A percentile compares a stretch with the other conserved stretches of the same genome.
These are phyloP conservation scores for Protophormia terraenovae DNA, from an alignment of 2,888 invertebrate genomes.

Conservation along the genomic window DNA sequence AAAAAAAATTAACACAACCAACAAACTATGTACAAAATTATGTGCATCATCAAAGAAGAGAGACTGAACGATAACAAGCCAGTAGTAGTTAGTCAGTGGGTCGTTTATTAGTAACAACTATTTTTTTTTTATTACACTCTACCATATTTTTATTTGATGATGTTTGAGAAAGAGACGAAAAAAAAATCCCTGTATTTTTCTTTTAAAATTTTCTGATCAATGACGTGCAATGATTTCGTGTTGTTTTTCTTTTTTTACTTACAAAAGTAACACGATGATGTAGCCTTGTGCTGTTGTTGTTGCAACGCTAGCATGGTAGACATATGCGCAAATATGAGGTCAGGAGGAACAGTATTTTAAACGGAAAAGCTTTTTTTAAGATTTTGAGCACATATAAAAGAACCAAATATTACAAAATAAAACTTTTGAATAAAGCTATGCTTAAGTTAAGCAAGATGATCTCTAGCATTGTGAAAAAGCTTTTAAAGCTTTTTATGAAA, in stretches of 20 bases:
- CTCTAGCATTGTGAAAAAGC: too few species aligned
- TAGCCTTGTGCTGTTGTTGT: slow-evolving; percentile 3
- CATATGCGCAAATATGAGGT: neutral
- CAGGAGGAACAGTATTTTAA: too few species aligned
- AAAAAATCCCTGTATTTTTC: neutral
- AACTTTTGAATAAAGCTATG: too few species aligned
- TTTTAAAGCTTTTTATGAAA: too few species aligned
- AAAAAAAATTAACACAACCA: neutral
- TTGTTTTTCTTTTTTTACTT: neutral
- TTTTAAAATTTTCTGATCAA: slow-evolving; percentile 53
- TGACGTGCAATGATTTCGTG: slow-evolving; percentile 66
- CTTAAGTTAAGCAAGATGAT: too few species aligned
- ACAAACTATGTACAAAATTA: neutral
- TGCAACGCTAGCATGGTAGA: neutral
- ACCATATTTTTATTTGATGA: neutral
- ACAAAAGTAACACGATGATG: slow-evolving; percentile 20
- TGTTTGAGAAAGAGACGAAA: neutral
- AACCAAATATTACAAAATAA: too few species aligned
- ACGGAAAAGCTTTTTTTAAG: too few species aligned
- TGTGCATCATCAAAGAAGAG: neutral
- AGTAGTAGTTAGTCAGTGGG: neutral
- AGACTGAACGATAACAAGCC: slow-evolving; percentile 14
- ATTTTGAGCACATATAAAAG: too few species aligned
- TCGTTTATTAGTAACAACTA: neutral
- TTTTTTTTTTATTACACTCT: neutral